Conservation (phyloP, 1,140 invertebrate genomes). For the Drosophila nikananu region DNA sequence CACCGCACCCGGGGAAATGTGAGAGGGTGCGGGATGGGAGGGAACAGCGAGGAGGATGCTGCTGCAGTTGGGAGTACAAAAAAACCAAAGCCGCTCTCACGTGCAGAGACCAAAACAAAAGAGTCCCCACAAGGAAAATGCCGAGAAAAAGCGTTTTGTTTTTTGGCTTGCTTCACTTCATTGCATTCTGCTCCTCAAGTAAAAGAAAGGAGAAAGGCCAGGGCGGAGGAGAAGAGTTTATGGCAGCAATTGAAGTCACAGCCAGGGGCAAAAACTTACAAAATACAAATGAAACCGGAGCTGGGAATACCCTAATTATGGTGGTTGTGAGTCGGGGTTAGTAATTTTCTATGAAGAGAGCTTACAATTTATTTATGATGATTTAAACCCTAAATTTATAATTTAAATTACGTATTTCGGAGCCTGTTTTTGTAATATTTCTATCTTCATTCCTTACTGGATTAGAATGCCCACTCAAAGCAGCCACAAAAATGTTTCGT, state of each 20-base stretch:
- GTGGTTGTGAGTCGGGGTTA: not conserved
- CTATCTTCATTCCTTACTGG: not conserved
- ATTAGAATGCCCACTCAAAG: slow-evolving; percentile 3
- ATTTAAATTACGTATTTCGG: not conserved
- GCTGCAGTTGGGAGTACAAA: slow-evolving; percentile 9
- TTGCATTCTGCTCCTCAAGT: slow-evolving; percentile 56
- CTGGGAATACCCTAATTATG: slow-evolving; percentile 13
- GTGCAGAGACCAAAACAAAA: slow-evolving; percentile 68
- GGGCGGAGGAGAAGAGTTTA: slow-evolving; percentile 11
- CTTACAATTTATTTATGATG: not conserved
- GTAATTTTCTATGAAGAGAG: too few relatives aligned
- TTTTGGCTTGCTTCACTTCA: slow-evolving; percentile 64
- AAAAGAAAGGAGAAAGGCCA: slow-evolving; percentile 16
- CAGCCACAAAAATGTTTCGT: slow-evolving; percentile 19
- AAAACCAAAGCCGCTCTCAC: slow-evolving; percentile 57
- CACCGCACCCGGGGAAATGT: slow-evolving; percentile 22
- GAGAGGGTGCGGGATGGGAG: not conserved
- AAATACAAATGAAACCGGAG: slow-evolving; percentile 5
- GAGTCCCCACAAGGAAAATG: slow-evolving; percentile 31
- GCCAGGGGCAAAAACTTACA: slow-evolving; percentile 17
- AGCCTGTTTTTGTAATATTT: not conserved
- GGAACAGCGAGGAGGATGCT: not conserved
- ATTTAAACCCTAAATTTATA: too few relatives aligned
- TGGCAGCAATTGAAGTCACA: slow-evolving; percentile 24
- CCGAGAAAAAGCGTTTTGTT: slow-evolving; percentile 65